A percentile compares a stretch with the other conserved stretches of the same genome.
These are phyloP conservation scores for Caerostris darwini DNA, from an alignment of 1,140 invertebrate species.

Conservation along the genomic window DNA sequence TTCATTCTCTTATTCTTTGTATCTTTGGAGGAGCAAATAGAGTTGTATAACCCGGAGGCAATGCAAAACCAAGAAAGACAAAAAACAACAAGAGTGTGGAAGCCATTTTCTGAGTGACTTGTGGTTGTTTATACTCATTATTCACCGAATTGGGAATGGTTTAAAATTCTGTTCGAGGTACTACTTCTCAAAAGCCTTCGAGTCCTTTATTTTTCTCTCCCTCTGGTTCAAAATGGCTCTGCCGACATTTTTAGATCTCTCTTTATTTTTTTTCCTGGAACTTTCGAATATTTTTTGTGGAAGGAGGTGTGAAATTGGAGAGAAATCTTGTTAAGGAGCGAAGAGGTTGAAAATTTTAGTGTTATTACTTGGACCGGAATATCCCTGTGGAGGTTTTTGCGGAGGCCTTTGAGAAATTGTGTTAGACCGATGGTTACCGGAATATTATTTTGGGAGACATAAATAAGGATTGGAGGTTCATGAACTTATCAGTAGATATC, in stretches of 20 bases:
- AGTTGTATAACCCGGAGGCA: neutral
- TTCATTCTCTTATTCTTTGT: neutral
- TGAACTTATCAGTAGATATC: no score
- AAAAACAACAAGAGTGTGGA: neutral
- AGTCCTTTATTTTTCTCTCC: neutral
- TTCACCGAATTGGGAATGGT: neutral
- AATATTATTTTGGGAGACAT: no score
- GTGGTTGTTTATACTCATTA: slow-evolving; percentile 55
- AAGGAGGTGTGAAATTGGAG: slow-evolving; percentile 15
- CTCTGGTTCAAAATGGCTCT: neutral
- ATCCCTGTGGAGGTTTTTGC: neutral
- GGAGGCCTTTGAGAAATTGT: no score
- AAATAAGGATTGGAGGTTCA: no score
- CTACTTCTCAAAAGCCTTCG: neutral
- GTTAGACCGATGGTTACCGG: no score
- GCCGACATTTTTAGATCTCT: neutral
- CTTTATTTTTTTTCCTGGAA: no score
- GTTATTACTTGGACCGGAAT: slow-evolving; percentile 7
- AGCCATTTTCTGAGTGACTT: slow-evolving; percentile 65
- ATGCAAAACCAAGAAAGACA: neutral
- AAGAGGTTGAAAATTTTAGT: slow-evolving; percentile 18
- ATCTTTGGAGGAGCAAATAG: neutral
- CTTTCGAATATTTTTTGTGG: neutral
- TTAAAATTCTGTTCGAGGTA: neutral
- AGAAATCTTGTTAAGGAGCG: neutral